Percentiles rank a stretch among this genome's conserved stretches.
phyloP scores from a whole-genome alignment of 35 echinoderm and acorn worm genomes.

The Ptychodera flava region DNA sequence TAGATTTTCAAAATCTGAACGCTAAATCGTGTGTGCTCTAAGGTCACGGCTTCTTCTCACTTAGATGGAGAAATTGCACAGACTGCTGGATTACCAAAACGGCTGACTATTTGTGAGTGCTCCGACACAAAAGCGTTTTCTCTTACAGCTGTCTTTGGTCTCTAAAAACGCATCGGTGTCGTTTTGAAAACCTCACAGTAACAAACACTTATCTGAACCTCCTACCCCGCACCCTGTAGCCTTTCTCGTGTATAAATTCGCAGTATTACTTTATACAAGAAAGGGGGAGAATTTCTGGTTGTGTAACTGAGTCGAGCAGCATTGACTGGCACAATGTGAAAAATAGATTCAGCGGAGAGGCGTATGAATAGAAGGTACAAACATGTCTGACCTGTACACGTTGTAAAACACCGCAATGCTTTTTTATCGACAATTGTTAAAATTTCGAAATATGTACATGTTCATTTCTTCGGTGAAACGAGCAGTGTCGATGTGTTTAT shows the following conservation, averaged over 20 bases:
- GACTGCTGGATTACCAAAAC: not conserved
- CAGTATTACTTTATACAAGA: too few relatives aligned
- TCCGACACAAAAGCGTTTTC: not conserved
- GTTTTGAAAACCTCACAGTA: not conserved
- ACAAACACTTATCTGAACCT: not conserved
- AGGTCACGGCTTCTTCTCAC: not conserved
- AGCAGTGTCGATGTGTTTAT: not conserved
- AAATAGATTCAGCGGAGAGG: not conserved
- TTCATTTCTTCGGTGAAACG: not conserved
- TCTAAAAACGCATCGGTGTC: not conserved
- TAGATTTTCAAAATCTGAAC: conserved; percentile 2
- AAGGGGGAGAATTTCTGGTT: not conserved
- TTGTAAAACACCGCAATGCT: not conserved
- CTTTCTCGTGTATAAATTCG: too few relatives aligned
- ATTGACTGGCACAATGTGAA: not conserved
- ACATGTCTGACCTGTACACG: not conserved
- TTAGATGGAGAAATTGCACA: not conserved
- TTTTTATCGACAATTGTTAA: not conserved
- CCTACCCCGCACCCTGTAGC: not conserved
- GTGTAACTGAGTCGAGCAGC: too few relatives aligned
- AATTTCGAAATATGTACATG: not conserved
- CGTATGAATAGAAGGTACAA: not conserved
- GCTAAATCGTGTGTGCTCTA: not conserved
- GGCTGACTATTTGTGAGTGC: not conserved
- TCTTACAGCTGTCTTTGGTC: not conserved